Evolutionary conservation across 2,888 invertebrate species (phyloP), one percentile per base, ranked within the genome.

Genomic region (Esperia sulphurella): DNA sequence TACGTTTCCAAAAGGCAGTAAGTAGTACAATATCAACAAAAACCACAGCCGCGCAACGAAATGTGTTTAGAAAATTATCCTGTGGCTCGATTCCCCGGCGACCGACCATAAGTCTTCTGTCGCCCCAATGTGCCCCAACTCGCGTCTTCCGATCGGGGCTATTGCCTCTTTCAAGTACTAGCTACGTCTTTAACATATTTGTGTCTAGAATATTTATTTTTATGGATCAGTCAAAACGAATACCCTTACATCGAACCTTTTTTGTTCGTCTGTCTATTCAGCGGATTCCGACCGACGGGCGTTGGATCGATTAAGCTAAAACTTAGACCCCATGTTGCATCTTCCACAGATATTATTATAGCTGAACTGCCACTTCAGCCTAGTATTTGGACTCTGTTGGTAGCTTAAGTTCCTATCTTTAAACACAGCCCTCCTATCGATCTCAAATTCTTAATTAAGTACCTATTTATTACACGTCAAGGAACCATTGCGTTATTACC

Each of bases 21-120:
- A 29, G 30, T 29, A n/a, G 42, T 29, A 14, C 10, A 42, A 30
- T 9, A 14, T 39, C 12, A 8, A 29, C 41, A 29, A 42, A 29
- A 14, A n/a, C 35, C 13, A 7, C 4, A 5, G 43, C n/a, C 21
- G 14, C 35, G n/a, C 35, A n/a, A 12, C 30, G 13, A 28, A 35
- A n/a, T 35, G 35, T 43, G 35, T 21, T 43, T 35, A 35, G 30
- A 21, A 43, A 43, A 37, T 43, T 37, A 43, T 35, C 43, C 35
- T 13, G 12, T 31, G 21, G 35, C 14, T 21, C 21, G 14, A 43
- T 43, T 43, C 35, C 43, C 43, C 35, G 33, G 28, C n/a, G 43
- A n/a, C 14, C 39, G 39, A n/a, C 43, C 35, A 43, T 43, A 43
- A 8, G 43, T 43, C 43, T 43, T 43, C 35, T n/a, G 43, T 35